phyloP scores from a whole-genome alignment of 2,888 invertebrate genomes.

The Microctonus hyperodae region DNA sequence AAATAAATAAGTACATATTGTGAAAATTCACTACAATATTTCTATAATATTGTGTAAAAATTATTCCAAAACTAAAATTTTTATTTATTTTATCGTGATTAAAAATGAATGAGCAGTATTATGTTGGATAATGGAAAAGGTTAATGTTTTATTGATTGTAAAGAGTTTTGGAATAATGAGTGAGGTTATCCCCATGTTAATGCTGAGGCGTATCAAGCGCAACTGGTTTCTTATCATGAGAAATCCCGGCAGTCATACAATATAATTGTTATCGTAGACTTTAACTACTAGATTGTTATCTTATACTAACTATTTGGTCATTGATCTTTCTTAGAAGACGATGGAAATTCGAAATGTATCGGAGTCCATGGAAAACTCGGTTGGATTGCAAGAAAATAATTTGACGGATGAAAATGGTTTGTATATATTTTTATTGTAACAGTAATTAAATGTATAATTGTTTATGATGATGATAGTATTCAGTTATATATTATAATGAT shows the following conservation, averaged over 20 bases:
- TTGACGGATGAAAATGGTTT: not conserved
- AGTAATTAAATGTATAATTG: no score
- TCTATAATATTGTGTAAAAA: no score
- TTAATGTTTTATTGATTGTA: not conserved
- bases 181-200: not conserved
- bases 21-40: no score
- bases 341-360: slow-evolving; percentile 7
- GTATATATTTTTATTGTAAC: not conserved
- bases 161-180: not conserved
- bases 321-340: not conserved
- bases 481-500: no score
- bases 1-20: no score
- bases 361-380: not conserved
- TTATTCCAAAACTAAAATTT: no score
- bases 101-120: no score
- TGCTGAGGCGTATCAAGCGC: not conserved
- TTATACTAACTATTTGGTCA: not conserved
- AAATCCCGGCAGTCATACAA: not conserved
- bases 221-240: not conserved
- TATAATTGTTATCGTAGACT: not conserved
- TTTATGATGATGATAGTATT: not conserved
- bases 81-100: no score
- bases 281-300: not conserved
- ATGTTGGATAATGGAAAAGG: no score
- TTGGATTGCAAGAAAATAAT: not conserved